These are phyloP conservation scores for Drosophila busckii DNA, from an alignment of 1,140 invertebrate species.

Conservation along the genomic window DNA sequence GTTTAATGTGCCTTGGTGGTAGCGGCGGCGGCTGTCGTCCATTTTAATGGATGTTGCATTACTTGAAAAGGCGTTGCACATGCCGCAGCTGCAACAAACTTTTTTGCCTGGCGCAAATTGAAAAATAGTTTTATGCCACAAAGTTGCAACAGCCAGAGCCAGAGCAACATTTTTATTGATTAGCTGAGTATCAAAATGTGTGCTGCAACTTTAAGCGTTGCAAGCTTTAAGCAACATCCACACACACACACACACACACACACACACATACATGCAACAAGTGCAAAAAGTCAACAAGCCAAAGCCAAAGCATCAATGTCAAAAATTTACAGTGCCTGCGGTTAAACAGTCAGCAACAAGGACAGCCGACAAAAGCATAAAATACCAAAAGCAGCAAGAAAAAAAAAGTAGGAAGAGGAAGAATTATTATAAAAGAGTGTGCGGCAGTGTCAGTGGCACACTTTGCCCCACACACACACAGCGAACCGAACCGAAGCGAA, in stretches of 20 bases:
- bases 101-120: conserved; percentile 52
- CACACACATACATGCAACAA: too few species aligned
- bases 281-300: conserved; percentile 50
- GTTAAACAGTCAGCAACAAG: conserved; percentile 9
- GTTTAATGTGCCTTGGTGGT: conserved; percentile 30
- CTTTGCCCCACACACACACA: conserved; percentile 4
- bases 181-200: conserved; percentile 22
- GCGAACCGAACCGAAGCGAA: too few species aligned
- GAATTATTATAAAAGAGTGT: neutral
- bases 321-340: conserved; percentile 6
- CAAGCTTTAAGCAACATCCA: too few species aligned
- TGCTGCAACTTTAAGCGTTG: neutral
- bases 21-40: conserved; percentile 21
- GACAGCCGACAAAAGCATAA: too few species aligned
- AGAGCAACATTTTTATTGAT: conserved; percentile 50
- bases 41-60: conserved; percentile 70
- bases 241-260: too few species aligned
- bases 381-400: neutral
- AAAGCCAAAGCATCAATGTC: conserved; percentile 33
- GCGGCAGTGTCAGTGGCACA: conserved; percentile 43
- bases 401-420: neutral
- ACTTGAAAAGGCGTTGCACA: conserved; percentile 23
- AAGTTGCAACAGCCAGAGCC: conserved; percentile 26
- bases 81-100: conserved; percentile 35
- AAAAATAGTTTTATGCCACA: conserved; percentile 60